A percentile compares a stretch with the other conserved stretches of the same genome.
Evolutionary conservation across 2,113 vertebrate species (phyloP).

Genomic region (Rhinolophus ferrumequinum): DNA sequence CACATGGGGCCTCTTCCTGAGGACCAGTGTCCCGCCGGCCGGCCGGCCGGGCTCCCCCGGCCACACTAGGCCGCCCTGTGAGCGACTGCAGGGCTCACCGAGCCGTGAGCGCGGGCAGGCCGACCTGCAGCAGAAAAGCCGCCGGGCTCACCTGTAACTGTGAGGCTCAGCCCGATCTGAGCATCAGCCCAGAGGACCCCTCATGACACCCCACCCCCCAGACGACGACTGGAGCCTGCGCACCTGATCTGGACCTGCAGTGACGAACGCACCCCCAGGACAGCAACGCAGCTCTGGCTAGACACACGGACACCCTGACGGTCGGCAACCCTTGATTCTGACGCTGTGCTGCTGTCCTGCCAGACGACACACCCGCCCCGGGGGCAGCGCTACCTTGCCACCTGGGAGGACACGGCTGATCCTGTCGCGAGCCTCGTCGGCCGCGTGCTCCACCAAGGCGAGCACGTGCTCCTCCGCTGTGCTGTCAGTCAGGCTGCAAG

Average conservation of each 20-base stretch:
- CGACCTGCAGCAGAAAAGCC: fast-evolving
- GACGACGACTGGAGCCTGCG: fast-evolving
- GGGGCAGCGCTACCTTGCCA: conserved; percentile 89
- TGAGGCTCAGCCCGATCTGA: fast-evolving
- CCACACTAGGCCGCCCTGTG: background rate
- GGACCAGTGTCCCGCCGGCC: background rate
- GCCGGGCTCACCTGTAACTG: background rate
- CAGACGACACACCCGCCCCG: fast-evolving
- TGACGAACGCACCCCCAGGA: fast-evolving
- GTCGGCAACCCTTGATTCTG: fast-evolving
- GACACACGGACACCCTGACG: fast-evolving
- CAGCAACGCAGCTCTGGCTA: fast-evolving
- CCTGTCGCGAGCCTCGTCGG: conserved; percentile 96
- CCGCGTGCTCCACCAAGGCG: conserved; percentile 96
- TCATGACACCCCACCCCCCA: background rate
- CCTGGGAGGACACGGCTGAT: conserved; percentile 94
- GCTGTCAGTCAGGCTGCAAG: conserved; percentile 97
- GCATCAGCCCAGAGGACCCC: background rate
- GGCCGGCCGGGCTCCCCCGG: background rate
- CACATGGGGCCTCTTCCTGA: background rate
- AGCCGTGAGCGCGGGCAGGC: fast-evolving
- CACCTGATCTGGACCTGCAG: background rate
- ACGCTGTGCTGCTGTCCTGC: background rate
- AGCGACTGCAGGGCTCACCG: fast-evolving
- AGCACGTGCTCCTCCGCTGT: conserved; percentile 98